Percentiles rank a stretch among this genome's conserved stretches.
phyloP scores from a whole-genome alignment of 2,888 invertebrate genomes.

The Spatulosminthurus flaviceps region DNA sequence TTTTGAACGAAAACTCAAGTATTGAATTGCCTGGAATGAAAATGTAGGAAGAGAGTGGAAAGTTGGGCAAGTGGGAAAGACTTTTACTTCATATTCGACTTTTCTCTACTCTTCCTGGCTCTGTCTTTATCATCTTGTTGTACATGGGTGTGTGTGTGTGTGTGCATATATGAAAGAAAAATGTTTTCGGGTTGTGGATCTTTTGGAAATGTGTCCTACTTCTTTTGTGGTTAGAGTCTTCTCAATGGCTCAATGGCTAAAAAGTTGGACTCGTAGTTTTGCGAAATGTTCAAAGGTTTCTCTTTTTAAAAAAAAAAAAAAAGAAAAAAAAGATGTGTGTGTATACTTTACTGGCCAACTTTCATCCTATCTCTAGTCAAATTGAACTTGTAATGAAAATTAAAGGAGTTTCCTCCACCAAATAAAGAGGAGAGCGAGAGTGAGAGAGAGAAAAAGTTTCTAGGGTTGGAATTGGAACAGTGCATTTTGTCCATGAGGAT shows the following conservation, averaged over 20 bases:
- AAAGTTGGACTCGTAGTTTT: no score
- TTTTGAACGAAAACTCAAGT: no score
- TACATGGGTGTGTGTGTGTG: no score
- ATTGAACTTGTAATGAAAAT: slow-evolving; percentile 41
- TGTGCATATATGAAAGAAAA: no score
- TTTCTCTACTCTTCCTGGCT: not conserved
- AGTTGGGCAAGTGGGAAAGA: not conserved
- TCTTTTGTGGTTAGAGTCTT: not conserved
- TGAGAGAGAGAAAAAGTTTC: not conserved
- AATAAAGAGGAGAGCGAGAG: not conserved
- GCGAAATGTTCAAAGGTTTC: slow-evolving; percentile 29
- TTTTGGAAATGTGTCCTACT: no score
- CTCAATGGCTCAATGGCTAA: not conserved
- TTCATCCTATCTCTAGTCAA: slow-evolving; percentile 28
- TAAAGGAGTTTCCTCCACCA: slow-evolving; percentile 35
- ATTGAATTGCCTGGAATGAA: not conserved
- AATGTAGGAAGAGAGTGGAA: slow-evolving; percentile 16
- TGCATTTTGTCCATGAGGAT: no score
- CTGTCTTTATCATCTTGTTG: not conserved
- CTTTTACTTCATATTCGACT: not conserved
- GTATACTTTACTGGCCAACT: not conserved
- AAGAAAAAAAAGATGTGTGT: not conserved
- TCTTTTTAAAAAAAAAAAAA: not conserved
- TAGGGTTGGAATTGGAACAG: no score
- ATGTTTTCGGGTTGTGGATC: no score